phyloP scores from a whole-genome alignment of 2,797 vertebrate species.

The Lutjanus argentimaculatus region DNA sequence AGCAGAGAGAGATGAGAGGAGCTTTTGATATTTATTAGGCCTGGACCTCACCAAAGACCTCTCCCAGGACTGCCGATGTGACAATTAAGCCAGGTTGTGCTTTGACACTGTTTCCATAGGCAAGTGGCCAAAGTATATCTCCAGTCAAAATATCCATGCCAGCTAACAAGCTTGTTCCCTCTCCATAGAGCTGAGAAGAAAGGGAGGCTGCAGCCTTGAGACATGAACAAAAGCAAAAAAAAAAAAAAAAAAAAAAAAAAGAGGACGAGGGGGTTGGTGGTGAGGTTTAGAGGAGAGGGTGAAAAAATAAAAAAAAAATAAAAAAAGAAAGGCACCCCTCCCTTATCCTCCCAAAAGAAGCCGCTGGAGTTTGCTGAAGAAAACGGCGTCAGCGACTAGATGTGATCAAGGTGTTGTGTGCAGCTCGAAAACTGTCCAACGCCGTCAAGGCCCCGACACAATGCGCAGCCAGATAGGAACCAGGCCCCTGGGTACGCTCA shows the following conservation, averaged over 20 bases:
- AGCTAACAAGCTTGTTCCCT: constrained; percentile 98
- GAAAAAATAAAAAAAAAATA: constrained; percentile 56
- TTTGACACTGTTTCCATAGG: constrained; percentile 98
- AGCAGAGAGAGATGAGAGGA: constrained; percentile 88
- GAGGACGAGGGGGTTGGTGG: constrained; percentile 77
- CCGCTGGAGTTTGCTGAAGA: constrained; percentile 92
- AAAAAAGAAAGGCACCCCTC: constrained; percentile 27
- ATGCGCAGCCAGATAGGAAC: constrained; percentile 68
- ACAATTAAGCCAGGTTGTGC: constrained; percentile 99
- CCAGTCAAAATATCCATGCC: constrained; percentile 96
- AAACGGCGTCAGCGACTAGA: constrained; percentile 87
- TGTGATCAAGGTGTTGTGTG: constrained; percentile 92
- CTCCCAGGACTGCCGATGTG: constrained; percentile 95
- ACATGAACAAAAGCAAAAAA: constrained; percentile 87
- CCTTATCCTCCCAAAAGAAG: constrained; percentile 45
- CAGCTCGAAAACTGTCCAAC: constrained; percentile 70
- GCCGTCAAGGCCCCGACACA: constrained; percentile 52
- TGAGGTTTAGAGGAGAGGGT: constrained; percentile 75
- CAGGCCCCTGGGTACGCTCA: constrained; percentile 76
- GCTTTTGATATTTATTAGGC: constrained; percentile 95
- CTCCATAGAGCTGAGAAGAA: constrained; percentile 90
- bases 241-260: constrained; percentile 65
- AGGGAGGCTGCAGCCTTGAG: constrained; percentile 91
- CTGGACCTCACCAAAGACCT: constrained; percentile 91
- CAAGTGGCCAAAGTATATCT: constrained; percentile 96